Evolutionary conservation across 2,113 vertebrate species (phyloP).

Genomic region (Clupea harengus): DNA sequence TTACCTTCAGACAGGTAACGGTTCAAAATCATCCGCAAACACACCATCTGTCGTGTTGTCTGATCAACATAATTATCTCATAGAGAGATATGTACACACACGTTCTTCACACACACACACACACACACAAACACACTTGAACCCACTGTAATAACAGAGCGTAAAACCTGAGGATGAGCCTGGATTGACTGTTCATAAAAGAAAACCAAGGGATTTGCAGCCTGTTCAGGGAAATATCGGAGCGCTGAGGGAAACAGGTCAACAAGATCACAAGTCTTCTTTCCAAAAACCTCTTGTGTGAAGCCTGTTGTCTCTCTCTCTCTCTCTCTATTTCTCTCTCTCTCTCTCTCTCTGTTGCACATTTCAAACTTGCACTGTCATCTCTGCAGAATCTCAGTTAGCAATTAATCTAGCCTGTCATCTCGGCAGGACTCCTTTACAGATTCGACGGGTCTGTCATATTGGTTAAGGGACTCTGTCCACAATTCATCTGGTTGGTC

Average conservation of each 20-base stretch:
- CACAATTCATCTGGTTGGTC: background rate
- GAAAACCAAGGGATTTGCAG: background rate
- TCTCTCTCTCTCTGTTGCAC: background rate
- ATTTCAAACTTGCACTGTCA: slow-evolving; percentile 18
- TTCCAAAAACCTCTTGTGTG: background rate
- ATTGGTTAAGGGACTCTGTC: background rate
- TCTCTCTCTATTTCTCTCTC: background rate
- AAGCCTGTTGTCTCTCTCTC: background rate
- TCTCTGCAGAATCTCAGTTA: background rate
- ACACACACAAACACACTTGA: background rate
- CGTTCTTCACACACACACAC: background rate
- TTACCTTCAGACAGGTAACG: background rate
- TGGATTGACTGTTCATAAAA: background rate
- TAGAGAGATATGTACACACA: background rate
- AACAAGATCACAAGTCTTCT: background rate
- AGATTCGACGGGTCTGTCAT: background rate
- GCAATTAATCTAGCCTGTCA: background rate
- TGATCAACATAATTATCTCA: background rate
- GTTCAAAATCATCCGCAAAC: background rate
- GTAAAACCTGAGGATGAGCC: background rate
- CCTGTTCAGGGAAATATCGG: background rate
- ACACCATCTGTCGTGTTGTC: slow-evolving; percentile 1
- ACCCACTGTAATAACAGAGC: background rate
- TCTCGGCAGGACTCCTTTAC: background rate
- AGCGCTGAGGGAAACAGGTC: background rate